Conservation (phyloP, 2,113 vertebrate species). For the Proteles cristata region DNA sequence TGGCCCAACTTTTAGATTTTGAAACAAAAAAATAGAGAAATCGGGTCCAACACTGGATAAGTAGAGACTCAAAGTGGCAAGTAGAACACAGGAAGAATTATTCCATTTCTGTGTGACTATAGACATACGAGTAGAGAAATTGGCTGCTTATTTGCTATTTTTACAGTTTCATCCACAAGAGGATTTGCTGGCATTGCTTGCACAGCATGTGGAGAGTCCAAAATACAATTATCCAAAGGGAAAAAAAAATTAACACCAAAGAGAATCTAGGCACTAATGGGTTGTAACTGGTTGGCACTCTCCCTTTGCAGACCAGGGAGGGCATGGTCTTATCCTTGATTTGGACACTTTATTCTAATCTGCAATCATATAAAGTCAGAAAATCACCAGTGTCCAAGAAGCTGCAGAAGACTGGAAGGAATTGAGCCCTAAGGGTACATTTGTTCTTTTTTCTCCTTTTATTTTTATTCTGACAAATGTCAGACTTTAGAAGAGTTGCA, state of each 20-base stretch:
- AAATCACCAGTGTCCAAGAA: neutral
- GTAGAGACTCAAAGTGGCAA: neutral
- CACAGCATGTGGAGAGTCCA: neutral
- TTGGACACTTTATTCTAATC: neutral
- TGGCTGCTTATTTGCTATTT: neutral
- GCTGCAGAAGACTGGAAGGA: neutral
- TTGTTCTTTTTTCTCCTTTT: neutral
- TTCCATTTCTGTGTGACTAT: neutral
- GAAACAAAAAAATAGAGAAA: slow-evolving; percentile 9
- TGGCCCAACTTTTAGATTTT: neutral
- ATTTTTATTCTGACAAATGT: slow-evolving; percentile 33
- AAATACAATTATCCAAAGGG: slow-evolving; percentile 46
- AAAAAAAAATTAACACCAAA: neutral
- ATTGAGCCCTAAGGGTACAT: neutral
- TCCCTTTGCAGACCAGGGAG: neutral
- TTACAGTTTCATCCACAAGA: neutral
- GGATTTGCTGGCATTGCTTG: slow-evolving; percentile 10
- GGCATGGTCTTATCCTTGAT: neutral
- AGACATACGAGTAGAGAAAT: neutral
- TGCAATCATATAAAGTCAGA: neutral
- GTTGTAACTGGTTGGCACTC: neutral
- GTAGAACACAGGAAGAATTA: neutral
- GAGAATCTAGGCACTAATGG: neutral
- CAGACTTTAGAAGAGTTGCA: neutral
- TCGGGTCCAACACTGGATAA: neutral